Base-by-base conservation (phyloP, 2,888 invertebrate genomes). In the Malacosoma neustria region DNA sequence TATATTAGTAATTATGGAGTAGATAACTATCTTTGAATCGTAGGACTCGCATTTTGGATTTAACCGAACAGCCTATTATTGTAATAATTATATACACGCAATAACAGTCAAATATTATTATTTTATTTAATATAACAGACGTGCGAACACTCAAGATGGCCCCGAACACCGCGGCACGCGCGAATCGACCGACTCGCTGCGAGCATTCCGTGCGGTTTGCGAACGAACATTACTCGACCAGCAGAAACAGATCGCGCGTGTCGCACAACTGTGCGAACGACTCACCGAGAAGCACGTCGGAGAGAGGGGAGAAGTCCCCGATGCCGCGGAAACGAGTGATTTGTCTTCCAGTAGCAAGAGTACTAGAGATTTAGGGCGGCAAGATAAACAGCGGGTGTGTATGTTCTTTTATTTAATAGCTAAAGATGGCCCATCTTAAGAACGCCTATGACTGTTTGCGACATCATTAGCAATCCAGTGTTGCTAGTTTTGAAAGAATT, bases 231-330 rank as follows among this genome's bases (percentile, higher is more conserved):
- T 81, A 13, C 59, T 60, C 2, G 72, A 74, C 35, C 81, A 80
- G 42, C 76, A 79, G 49, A 50, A 49, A 14, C 70, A 70, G 46
- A 69, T 79, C 29, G 60, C 72, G 1, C 70, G 69, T 32, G 74
- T 81, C 3, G 63, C 76, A 1, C 58, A 63, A 44, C 54, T 81
- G 14, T 81, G 80, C 54, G 72, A 74, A 55, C 59, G 58, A 4
- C 59, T 80, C 13, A 59, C 64, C 1, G 64, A 61, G 46, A 55
- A 53, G 2, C 39, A 43, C 11, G 36, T 36, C 2, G n/a, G n/a
- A n/a, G 40, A 41, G 12, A 32, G 37, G 22, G 22, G 22, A 9
- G 6, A 22, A 9, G 6, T 3, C 22, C 36, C 15, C 33, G 12
- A 33, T 31, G 11, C 36, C 37, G 32, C 35, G 35, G 60, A 59